phyloP scores from a whole-genome alignment of 2,888 invertebrate genomes.

The Temnothorax unifasciatus region DNA sequence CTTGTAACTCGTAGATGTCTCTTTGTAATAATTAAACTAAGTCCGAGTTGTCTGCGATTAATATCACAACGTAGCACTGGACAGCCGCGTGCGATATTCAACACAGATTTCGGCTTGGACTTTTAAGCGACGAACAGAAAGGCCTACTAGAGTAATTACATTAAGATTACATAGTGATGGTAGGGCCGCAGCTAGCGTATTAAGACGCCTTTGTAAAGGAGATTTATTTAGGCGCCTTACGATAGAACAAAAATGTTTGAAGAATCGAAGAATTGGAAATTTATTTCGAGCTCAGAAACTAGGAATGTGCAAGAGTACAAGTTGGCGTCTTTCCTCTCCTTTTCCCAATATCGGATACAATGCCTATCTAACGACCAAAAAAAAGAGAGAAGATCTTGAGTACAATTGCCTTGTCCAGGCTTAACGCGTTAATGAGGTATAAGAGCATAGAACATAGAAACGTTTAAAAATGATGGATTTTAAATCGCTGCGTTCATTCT shows the following conservation, averaged over 20 bases:
- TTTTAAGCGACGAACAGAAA: conserved; percentile 79
- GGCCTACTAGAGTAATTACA: conserved; percentile 81
- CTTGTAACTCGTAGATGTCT: conserved; percentile 71
- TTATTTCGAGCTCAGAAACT: not conserved
- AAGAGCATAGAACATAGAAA: not conserved
- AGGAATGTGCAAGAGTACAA: conserved; percentile 4
- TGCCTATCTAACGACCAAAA: not conserved
- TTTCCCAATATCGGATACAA: not conserved
- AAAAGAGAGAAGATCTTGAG: conserved; percentile 4
- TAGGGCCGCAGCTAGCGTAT: conserved; percentile 63
- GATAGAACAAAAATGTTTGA: conserved; percentile 16
- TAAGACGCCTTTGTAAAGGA: conserved; percentile 63
- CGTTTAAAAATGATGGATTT: conserved; percentile 8
- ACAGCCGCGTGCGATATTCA: conserved; percentile 60
- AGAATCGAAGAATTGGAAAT: conserved; percentile 22
- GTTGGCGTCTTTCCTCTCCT: not conserved
- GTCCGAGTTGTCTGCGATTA: conserved; percentile 28
- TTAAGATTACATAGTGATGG: conserved; percentile 67
- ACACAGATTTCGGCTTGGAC: conserved; percentile 69
- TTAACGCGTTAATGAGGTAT: conserved; percentile 1
- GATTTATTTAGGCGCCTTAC: conserved; percentile 26
- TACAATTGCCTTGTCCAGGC: conserved; percentile 28
- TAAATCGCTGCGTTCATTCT: not conserved
- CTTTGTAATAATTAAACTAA: conserved; percentile 67
- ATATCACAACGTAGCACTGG: conserved; percentile 35